A percentile compares a stretch with the other conserved stretches of the same genome.
Conservation (phyloP, 2,797 vertebrate genomes). For the Peromyscus nudipes region DNA sequence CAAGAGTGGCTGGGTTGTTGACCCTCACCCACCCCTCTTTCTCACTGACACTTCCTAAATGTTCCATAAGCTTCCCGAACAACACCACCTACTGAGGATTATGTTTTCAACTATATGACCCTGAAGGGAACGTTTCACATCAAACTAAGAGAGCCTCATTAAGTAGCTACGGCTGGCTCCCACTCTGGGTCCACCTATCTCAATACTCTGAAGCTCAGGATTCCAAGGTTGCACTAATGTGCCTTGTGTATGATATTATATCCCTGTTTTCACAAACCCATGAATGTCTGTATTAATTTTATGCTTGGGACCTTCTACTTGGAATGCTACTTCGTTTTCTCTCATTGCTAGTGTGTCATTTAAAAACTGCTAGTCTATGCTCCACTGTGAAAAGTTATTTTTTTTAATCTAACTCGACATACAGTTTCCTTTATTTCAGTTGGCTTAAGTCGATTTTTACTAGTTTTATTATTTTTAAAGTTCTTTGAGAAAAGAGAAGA, state of each 20-base stretch:
- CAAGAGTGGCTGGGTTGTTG: neutral
- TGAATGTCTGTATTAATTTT: neutral
- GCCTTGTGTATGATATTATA: neutral
- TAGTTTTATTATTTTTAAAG: constrained; percentile 37
- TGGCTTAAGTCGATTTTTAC: neutral
- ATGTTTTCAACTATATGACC: neutral
- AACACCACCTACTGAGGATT: neutral
- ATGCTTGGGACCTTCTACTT: neutral
- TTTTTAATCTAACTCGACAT: no score
- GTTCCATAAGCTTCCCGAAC: neutral
- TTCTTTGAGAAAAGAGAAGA: neutral
- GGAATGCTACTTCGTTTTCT: neutral
- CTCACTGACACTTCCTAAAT: neutral
- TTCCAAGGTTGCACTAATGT: no score
- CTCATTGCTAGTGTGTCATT: neutral
- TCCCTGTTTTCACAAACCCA: neutral
- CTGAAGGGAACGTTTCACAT: neutral
- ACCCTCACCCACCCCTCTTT: neutral
- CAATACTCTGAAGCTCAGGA: neutral
- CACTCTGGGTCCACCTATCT: no score
- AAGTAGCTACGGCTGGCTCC: neutral
- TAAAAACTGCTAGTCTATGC: neutral
- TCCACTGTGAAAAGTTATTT: neutral
- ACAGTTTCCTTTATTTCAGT: neutral
- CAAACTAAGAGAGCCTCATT: neutral